These are phyloP conservation scores for Spodoptera exigua DNA, from an alignment of 2,888 invertebrate genomes.

Conservation along the genomic window DNA sequence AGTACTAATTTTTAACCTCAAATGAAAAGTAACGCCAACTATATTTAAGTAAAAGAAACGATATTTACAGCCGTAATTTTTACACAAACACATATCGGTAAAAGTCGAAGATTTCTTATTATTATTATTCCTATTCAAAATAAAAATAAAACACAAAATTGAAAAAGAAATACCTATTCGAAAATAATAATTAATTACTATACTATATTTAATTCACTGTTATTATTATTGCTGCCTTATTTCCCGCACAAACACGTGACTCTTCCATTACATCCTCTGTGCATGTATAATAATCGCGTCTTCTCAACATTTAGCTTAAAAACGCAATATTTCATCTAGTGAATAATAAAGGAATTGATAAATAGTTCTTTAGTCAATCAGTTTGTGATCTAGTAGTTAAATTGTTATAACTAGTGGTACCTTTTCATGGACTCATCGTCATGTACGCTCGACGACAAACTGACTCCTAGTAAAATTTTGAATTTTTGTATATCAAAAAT, in stretches of 20 bases:
- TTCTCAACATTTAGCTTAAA: slow-evolving; percentile 51
- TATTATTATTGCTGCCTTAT: slow-evolving; percentile 24
- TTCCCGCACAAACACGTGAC: slow-evolving; percentile 43
- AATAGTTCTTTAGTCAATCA: slow-evolving; percentile 80
- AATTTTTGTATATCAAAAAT: slow-evolving; percentile 39
- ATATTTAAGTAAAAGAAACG: slow-evolving; percentile 47
- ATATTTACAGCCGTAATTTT: slow-evolving; percentile 48
- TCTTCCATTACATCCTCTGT: slow-evolving; percentile 50
- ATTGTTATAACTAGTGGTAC: slow-evolving; percentile 65
- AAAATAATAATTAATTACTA: slow-evolving; percentile 1
- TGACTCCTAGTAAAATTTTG: slow-evolving; percentile 13
- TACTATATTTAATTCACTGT: slow-evolving; percentile 24
- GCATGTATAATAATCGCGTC: slow-evolving; percentile 67
- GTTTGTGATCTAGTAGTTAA: slow-evolving; percentile 81
- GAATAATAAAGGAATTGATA: slow-evolving; percentile 82
- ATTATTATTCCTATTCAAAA: slow-evolving; percentile 33
- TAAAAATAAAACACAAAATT: slow-evolving; percentile 32
- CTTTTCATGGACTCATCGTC: slow-evolving; percentile 54
- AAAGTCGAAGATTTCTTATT: slow-evolving; percentile 27
- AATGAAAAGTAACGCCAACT: slow-evolving; percentile 49
- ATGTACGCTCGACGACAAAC: slow-evolving; percentile 29
- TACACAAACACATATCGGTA: slow-evolving; percentile 53
- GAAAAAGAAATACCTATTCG: slow-evolving; percentile 5
- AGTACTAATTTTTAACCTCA: slow-evolving; percentile 32
- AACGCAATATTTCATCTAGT: slow-evolving; percentile 64